These are phyloP conservation scores for Camponotus vicinus DNA, from an alignment of 1,140 invertebrate species.

Conservation along the genomic window DNA sequence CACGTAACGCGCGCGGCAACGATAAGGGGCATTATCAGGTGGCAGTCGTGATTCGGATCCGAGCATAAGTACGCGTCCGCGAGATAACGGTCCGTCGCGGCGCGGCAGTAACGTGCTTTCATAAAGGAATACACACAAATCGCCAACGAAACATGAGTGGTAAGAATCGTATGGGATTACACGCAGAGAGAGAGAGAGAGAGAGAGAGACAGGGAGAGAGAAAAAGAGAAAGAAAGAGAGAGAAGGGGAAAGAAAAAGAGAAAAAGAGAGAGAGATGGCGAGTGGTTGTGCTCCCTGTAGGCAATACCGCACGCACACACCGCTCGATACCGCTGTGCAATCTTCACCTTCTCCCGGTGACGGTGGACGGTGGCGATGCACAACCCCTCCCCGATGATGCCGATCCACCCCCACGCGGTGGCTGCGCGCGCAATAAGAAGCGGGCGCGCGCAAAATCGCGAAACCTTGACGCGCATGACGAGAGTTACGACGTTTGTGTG, in stretches of 20 bases:
- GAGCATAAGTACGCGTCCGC: conserved; percentile 34
- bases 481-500: too few species aligned
- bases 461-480: too few species aligned
- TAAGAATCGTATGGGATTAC: conserved; percentile 70
- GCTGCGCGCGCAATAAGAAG: conserved; percentile 8
- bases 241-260: not conserved
- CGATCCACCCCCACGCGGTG: conserved; percentile 53
- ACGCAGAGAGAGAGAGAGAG: conserved; percentile 10
- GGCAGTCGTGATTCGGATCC: conserved; percentile 29
- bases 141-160: conserved; percentile 68
- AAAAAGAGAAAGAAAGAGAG: too few species aligned
- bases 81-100: conserved; percentile 6
- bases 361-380: conserved; percentile 13
- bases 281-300: conserved; percentile 82
- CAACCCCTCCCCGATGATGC: conserved; percentile 40
- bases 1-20: conserved; percentile 54
- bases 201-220: conserved; percentile 13
- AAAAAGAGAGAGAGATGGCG: conserved; percentile 69
- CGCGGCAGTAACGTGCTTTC: conserved; percentile 11
- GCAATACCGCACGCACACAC: conserved; percentile 80
- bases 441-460: conserved; percentile 74
- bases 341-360: conserved; percentile 63
- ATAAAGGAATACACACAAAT: conserved; percentile 74
- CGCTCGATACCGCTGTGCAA: conserved; percentile 70
- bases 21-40: conserved; percentile 48